Conservation (phyloP, 2,888 invertebrate genomes). For the Augiades crinisus region DNA sequence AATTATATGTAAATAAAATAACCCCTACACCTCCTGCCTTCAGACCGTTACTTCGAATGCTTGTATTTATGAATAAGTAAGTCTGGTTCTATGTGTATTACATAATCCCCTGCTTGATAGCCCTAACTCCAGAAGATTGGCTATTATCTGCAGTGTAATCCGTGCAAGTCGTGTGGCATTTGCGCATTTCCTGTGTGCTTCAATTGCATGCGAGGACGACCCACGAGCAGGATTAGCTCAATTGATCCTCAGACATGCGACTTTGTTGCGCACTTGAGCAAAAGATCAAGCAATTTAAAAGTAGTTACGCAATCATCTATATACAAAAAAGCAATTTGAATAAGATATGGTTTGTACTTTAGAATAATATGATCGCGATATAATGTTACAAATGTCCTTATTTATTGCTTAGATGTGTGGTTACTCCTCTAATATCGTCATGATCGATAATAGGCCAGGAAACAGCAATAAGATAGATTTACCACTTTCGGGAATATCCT, state of each 20-base stretch:
- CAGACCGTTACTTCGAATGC: too few species aligned
- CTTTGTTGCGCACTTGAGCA: too few species aligned
- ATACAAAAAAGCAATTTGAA: too few species aligned
- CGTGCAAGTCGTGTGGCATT: slow-evolving; percentile 4
- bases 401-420: neutral
- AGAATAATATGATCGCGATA: too few species aligned
- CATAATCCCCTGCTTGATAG: neutral
- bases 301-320: too few species aligned
- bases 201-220: slow-evolving; percentile 24
- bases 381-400: slow-evolving; percentile 9
- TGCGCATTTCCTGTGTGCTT: slow-evolving; percentile 14
- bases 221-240: slow-evolving; percentile 10
- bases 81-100: too few species aligned
- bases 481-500: slow-evolving; percentile 20
- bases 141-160: neutral
- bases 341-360: too few species aligned
- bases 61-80: too few species aligned
- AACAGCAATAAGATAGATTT: slow-evolving; percentile 32
- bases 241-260: too few species aligned
- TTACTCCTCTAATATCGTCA: slow-evolving; percentile 5
- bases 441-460: slow-evolving; percentile 55
- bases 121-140: slow-evolving; percentile 4
- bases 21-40: too few species aligned
- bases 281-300: too few species aligned
- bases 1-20: too few species aligned